These are phyloP conservation scores for Patella depressa DNA, from an alignment of 2,888 invertebrate genomes.

Conservation along the genomic window DNA sequence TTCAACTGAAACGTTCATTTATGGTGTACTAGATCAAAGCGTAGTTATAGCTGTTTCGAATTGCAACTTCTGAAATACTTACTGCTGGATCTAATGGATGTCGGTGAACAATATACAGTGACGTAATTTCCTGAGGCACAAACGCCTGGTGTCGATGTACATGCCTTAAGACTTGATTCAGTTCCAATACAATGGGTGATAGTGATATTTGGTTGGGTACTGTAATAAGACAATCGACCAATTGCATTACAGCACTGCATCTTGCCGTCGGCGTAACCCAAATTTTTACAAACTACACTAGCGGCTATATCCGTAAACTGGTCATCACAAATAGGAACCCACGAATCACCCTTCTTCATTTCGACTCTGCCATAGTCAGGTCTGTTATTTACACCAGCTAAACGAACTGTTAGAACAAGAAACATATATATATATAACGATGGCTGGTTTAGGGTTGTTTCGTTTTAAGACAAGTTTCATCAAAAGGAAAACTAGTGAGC, in stretches of 20 bases:
- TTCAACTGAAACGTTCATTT: too few relatives aligned
- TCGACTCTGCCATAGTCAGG: constrained; percentile 54
- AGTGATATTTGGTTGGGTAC: constrained; percentile 25
- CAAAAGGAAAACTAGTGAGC: too few relatives aligned
- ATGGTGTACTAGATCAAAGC: too few relatives aligned
- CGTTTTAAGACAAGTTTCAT: too few relatives aligned
- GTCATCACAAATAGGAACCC: constrained; percentile 54
- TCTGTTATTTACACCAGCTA: constrained; percentile 41
- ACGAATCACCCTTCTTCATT: constrained; percentile 47
- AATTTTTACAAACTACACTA: constrained; percentile 48
- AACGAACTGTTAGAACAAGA: constrained; percentile 42
- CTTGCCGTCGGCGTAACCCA: constrained; percentile 49
- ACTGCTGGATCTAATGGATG: constrained; percentile 35
- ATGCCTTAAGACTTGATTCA: constrained; percentile 43
- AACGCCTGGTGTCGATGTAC: constrained; percentile 28
- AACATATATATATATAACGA: background rate
- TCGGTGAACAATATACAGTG: constrained; percentile 46
- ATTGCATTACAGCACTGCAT: constrained; percentile 49
- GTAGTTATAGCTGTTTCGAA: too few relatives aligned
- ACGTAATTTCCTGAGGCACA: constrained; percentile 44
- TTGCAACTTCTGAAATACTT: too few relatives aligned
- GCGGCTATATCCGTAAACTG: constrained; percentile 46
- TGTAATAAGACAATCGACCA: constrained; percentile 35
- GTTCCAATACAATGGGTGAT: constrained; percentile 47
- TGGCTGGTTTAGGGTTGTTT: background rate